Percentiles rank a stretch among this genome's conserved stretches.
Conservation (phyloP, 1,140 invertebrate species). For the Pseudomyrmex gracilis region DNA sequence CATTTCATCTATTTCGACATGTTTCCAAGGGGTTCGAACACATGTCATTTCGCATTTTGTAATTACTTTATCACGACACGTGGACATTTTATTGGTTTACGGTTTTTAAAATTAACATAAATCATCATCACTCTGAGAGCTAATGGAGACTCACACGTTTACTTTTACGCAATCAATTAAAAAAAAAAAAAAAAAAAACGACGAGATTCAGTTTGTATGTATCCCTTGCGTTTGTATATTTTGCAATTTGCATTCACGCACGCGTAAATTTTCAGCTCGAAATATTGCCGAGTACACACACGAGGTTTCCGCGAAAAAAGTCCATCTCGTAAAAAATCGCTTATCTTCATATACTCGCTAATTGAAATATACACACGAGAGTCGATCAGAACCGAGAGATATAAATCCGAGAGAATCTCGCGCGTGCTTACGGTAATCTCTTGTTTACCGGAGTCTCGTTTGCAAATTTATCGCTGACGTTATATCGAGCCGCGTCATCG, state of each 20-base stretch:
- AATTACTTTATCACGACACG: constrained; percentile 20
- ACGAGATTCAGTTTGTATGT: constrained; percentile 11
- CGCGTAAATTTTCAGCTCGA: background rate
- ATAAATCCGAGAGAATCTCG: background rate
- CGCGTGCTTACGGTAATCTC: background rate
- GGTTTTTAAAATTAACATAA: constrained; percentile 6
- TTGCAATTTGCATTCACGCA: background rate
- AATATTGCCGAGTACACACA: background rate
- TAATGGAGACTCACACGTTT: constrained; percentile 4
- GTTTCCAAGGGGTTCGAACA: constrained; percentile 11
- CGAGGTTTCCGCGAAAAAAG: background rate
- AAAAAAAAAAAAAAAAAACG: no score
- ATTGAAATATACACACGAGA: background rate
- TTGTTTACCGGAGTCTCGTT: constrained; percentile 9
- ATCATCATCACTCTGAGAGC: background rate
- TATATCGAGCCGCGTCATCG: background rate
- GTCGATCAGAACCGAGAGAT: background rate
- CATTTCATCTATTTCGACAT: background rate
- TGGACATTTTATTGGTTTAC: constrained; percentile 27
- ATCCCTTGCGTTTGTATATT: background rate
- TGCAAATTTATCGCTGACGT: background rate
- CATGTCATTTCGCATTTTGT: constrained; percentile 29
- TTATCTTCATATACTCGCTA: background rate
- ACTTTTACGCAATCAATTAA: no score
- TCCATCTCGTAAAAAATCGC: background rate